A percentile compares a stretch with the other conserved stretches of the same genome.
phyloP scores from a whole-genome alignment of 2,888 invertebrate genomes.

The Choristoneura rosaceana region DNA sequence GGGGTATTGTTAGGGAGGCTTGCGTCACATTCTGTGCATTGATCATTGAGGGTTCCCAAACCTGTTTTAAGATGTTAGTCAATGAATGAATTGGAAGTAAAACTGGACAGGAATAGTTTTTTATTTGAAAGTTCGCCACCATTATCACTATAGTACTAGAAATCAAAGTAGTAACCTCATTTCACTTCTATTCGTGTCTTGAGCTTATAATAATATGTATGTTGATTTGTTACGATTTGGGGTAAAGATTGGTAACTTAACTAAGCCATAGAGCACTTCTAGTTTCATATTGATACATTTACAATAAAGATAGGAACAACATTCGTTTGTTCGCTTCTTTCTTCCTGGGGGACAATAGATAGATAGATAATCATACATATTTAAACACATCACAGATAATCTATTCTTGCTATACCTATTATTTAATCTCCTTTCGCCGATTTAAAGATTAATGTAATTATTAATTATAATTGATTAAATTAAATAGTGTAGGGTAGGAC shows the following conservation, averaged over 20 bases:
- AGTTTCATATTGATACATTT: no score
- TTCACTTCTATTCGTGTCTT: no score
- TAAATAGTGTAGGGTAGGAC: constrained; percentile 14
- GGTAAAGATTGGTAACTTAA: constrained; percentile 21
- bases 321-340: no score
- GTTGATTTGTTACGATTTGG: constrained; percentile 12
- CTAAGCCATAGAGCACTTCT: no score
- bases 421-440: no score
- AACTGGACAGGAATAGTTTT: background rate
- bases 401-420: no score
- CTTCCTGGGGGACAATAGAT: no score
- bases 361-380: no score
- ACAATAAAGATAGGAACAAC: no score
- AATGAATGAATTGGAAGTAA: constrained; percentile 22
- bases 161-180: no score
- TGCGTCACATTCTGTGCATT: constrained; percentile 36
- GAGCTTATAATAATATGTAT: no score
- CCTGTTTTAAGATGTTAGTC: constrained; percentile 9
- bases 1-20: constrained; percentile 29
- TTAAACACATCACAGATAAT: no score
- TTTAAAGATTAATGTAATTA: background rate
- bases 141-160: background rate
- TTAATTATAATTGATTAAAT: background rate
- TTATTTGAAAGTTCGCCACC: background rate
- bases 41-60: constrained; percentile 2